Base-by-base conservation (phyloP, 2,797 vertebrate species). In the Cynodonichthys magdalenae region DNA sequence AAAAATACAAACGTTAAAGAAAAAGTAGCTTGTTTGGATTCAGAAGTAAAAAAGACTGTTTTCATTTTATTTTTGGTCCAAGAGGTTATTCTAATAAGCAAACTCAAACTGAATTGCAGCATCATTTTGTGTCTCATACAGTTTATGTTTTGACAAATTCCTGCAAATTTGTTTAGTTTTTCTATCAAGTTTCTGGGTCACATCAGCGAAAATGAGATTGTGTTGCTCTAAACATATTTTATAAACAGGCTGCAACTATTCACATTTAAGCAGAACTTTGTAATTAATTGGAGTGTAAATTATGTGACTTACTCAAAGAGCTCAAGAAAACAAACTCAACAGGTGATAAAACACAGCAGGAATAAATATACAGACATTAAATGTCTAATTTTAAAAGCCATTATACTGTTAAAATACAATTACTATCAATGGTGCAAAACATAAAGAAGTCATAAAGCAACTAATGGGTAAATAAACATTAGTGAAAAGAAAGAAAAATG, bases 391-490 rank as follows among this genome's bases (percentile, higher is more conserved):
- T 42, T 17, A 20, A 15, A 24, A 31, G 6, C 7, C 10, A 31
- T 28, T n/a, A 44, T 20, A 55, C 1, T 41, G 17, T 29, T 18
- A 29, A 5, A 18, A 3, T 11, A 36, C 29, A 73, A 47, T 24
- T 41, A 27, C 1, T 53, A 10, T 5, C 27, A 45, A 29, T n/a
- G 46, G 54, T 48, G 50, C 15, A 24, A 53, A 15, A 39, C 24
- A 18, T 42, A 27, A n/a, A 58, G 24, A 59, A 15, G 14, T 64
- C 18, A 47, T 56, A n/a, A 53, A 20, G 48, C 27, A 31, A 57
- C 14, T 28, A 29, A 49, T n/a, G 42, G 41, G 27, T 31, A 18
- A 56, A 27, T n/a, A 69, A 44, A 36, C 14, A 24, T 24, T 42
- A 39, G 17, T 46, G 48, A 7, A 29, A 10, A 29, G 1, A 60